Evolutionary conservation across 2,888 invertebrate species (phyloP).

Genomic region (Limnephilus auricula): DNA sequence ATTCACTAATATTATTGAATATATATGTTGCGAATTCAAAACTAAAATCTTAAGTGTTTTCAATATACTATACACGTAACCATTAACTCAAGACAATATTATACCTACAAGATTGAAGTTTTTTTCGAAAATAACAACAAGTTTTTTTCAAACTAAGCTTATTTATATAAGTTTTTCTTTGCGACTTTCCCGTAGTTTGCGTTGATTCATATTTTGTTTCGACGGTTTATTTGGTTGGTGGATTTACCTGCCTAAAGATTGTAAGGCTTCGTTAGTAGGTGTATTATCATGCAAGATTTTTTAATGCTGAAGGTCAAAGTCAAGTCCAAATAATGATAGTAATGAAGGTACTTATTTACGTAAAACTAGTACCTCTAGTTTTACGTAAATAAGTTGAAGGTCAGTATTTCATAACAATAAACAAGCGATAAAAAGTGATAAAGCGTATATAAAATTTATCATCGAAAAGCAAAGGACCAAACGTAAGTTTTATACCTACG

Average conservation of each 20-base stretch:
- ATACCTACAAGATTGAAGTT: too few relatives aligned
- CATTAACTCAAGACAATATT: too few relatives aligned
- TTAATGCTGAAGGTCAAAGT: background rate
- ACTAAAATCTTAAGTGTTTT: too few relatives aligned
- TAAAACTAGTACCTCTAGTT: background rate
- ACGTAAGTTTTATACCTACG: background rate
- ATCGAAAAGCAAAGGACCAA: background rate
- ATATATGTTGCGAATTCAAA: too few relatives aligned
- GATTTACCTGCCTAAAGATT: background rate
- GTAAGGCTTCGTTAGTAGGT: background rate
- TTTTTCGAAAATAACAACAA: too few relatives aligned
- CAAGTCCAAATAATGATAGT: background rate
- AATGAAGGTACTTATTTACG: too few relatives aligned
- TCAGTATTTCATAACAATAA: background rate
- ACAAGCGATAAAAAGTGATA: background rate
- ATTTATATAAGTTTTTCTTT: too few relatives aligned
- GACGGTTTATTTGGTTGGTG: background rate
- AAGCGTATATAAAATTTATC: background rate
- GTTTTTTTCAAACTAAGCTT: too few relatives aligned
- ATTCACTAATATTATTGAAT: too few relatives aligned
- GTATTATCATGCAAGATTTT: background rate
- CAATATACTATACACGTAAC: too few relatives aligned
- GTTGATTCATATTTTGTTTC: too few relatives aligned
- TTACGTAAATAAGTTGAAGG: background rate
- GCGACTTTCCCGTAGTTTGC: too few relatives aligned